Evolutionary conservation across 2,888 invertebrate genomes (phyloP).

Genomic region (Cantharis nigra): DNA sequence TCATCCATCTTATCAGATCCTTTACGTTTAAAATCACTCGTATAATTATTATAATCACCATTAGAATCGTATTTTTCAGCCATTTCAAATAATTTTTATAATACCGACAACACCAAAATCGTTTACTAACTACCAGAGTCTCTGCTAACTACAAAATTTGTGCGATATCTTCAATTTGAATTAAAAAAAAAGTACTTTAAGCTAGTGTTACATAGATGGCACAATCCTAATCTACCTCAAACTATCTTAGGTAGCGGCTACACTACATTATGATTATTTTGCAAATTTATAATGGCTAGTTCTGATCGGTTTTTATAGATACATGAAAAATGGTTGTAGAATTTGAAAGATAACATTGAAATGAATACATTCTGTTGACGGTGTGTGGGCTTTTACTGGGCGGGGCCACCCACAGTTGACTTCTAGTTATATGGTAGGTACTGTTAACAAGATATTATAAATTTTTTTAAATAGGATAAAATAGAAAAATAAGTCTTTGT

Average conservation of each 20-base stretch:
- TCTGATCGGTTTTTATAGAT: no score
- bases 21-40: conserved; percentile 51
- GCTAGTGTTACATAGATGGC: background rate
- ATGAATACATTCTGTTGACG: no score
- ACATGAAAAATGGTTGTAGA: no score
- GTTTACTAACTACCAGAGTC: background rate
- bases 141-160: background rate
- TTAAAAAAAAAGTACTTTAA: no score
- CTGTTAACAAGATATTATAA: no score
- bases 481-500: no score
- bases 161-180: background rate
- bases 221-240: background rate
- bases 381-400: no score
- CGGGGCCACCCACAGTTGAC: no score
- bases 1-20: conserved; percentile 38
- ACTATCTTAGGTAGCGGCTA: background rate
- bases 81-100: conserved; percentile 36
- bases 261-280: background rate
- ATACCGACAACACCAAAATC: background rate
- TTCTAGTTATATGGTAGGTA: no score
- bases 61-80: conserved; percentile 53
- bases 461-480: no score
- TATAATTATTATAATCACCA: conserved; percentile 45
- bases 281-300: no score
- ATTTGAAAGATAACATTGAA: no score